Percentiles rank a stretch among this genome's conserved stretches.
Conservation (phyloP, 2,113 vertebrate genomes). For the Spea multiplicata region DNA sequence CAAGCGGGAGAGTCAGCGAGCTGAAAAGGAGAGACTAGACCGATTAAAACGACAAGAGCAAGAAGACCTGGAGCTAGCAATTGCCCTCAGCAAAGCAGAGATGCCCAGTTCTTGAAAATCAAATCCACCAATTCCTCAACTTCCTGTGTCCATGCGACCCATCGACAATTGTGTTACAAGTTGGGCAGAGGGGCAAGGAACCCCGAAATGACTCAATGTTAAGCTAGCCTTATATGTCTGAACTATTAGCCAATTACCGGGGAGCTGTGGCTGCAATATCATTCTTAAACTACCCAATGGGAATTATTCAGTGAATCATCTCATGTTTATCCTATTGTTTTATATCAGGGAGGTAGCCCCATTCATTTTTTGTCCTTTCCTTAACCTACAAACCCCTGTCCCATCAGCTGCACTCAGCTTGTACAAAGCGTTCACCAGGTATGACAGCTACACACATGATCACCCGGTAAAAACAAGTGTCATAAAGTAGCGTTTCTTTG, state of each 20-base stretch:
- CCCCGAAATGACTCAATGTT: conserved; percentile 4
- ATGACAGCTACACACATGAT: background rate
- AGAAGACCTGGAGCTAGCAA: conserved; percentile 94
- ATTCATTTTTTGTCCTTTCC: background rate
- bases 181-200: conserved; percentile 19
- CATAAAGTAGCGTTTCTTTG: background rate
- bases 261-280: conserved; percentile 1
- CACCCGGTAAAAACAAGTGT: background rate
- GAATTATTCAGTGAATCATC: conserved; percentile 19
- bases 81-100: conserved; percentile 97
- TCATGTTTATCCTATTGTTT: conserved; percentile 4
- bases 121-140: conserved; percentile 9
- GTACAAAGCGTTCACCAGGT: background rate
- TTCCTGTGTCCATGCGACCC: conserved; percentile 24
- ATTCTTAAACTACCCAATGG: background rate
- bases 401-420: too few relatives aligned
- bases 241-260: conserved; percentile 31
- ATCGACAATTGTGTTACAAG: conserved; percentile 8
- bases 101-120: conserved; percentile 83
- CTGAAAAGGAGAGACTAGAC: conserved; percentile 89
- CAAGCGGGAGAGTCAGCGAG: conserved; percentile 92
- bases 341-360: conserved; percentile 1
- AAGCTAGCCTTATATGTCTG: conserved; percentile 21
- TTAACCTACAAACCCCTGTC: background rate
- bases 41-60: conserved; percentile 90